phyloP scores from a whole-genome alignment of 2,113 vertebrate species.

The Carassius gibelio region DNA sequence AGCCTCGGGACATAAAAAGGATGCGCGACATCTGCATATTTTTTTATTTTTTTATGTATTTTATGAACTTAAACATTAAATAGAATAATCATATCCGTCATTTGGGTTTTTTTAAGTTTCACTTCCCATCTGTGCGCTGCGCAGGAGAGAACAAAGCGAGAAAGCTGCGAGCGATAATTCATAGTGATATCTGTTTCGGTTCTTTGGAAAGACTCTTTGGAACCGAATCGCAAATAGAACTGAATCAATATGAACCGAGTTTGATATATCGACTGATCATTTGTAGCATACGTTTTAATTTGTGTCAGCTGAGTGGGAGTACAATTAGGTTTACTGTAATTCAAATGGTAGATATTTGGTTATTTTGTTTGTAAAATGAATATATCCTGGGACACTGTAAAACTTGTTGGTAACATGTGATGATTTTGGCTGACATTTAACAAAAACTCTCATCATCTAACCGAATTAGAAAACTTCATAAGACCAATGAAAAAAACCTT shows the following conservation, averaged over 20 bases:
- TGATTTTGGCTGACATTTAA: too few species aligned
- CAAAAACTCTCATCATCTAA: background rate
- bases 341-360: background rate
- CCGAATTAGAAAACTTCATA: background rate
- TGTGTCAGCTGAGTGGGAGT: background rate
- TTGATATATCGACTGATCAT: background rate
- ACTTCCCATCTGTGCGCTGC: background rate
- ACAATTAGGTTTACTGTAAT: background rate
- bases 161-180: background rate
- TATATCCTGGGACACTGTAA: background rate
- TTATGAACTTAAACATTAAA: background rate
- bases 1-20: background rate
- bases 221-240: background rate
- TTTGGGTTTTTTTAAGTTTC: background rate
- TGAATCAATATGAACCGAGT: background rate
- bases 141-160: slow-evolving; percentile 20
- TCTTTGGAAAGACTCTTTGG: background rate
- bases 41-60: background rate
- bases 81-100: background rate
- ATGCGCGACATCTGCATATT: background rate
- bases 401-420: background rate
- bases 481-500: too few species aligned
- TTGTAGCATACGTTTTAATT: background rate
- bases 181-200: background rate
- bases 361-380: background rate